Evolutionary conservation across 2,888 invertebrate genomes (phyloP), one percentile per base, ranked within the genome.

Genomic region (Mantis religiosa): DNA sequence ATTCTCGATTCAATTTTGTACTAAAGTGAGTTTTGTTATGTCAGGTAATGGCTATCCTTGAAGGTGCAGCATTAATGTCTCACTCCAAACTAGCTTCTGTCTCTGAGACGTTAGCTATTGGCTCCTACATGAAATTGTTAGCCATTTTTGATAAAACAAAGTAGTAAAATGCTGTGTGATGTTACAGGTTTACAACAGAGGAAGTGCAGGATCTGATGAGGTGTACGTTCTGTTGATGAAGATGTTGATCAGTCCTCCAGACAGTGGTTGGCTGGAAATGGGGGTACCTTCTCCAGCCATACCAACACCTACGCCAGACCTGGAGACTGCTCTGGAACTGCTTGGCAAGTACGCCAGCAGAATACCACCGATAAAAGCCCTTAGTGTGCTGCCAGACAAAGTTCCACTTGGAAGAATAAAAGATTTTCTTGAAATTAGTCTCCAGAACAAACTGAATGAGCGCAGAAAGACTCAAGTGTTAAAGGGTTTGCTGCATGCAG

Each of bases 291-390:
- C 92, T 41, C 92, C 92, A 89, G 95, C 95, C 91, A 95, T 96
- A 0, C 93, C 95, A 0, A 96, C 97, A 0, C 87, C 82, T 28
- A 3, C 28, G 27, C 34, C 87, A 82, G 97, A 99, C 93, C 93
- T 97, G 83, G 96, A 97, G 91, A 95, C 96, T 88, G 98, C 98
- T 12, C 93, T 99, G 8, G 94, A 95, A 90, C 94, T 99, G 89
- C 93, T 99, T 82, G 97, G 98, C 91, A 96, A 96, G 91, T 96
- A 98, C 93, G 97, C 98, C 0, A 95, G 95, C 15, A 96, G 96
- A 93, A 97, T 99, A 91, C 96, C 98, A 91, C 97, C 98, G 0
- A 93, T 96, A 15, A 96, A 96, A 95, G 97, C 96, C 0, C 93
- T 98, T 88, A 94, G 97, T 91, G 95, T 97, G 90, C 93, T 99